phyloP scores from a whole-genome alignment of 2,113 vertebrate species.

The Ammospiza nelsoni region DNA sequence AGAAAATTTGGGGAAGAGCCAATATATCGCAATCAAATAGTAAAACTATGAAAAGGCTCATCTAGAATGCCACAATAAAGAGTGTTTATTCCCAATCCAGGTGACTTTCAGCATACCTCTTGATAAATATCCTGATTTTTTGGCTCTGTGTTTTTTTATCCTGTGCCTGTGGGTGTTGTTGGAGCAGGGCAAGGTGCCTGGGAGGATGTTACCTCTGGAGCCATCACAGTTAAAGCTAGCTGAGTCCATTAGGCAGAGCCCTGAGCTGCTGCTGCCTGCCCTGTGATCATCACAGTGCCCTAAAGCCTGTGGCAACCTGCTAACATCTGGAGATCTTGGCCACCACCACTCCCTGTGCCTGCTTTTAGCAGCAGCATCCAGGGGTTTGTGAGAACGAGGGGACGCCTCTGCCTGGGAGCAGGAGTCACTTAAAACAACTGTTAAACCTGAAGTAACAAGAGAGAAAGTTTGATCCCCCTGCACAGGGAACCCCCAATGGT shows the following conservation, averaged over 20 bases:
- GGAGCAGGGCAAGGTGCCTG: not conserved
- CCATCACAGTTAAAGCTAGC: not conserved
- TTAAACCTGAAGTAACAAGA: not conserved
- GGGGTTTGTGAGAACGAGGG: not conserved
- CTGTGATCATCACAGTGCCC: not conserved
- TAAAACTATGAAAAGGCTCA: not conserved
- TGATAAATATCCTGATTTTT: not conserved
- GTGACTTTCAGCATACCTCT: not conserved
- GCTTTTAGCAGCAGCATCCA: not conserved
- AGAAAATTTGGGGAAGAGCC: not conserved
- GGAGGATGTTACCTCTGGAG: not conserved
- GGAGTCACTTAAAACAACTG: not conserved
- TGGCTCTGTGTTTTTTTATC: not conserved
- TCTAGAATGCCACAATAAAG: not conserved
- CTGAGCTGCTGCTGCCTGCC: not conserved
- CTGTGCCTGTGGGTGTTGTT: not conserved
- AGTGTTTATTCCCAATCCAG: not conserved
- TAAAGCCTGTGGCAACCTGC: not conserved
- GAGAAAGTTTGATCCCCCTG: not conserved
- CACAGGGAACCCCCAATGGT: not conserved
- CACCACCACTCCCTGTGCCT: not conserved
- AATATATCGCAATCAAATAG: not conserved
- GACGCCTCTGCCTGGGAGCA: not conserved
- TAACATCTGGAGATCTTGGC: not conserved
- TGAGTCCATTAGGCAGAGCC: not conserved